Evolutionary conservation across 2,113 vertebrate species (phyloP), one percentile per base, ranked within the genome.

Genomic region (Pyrgilauda ruficollis): DNA sequence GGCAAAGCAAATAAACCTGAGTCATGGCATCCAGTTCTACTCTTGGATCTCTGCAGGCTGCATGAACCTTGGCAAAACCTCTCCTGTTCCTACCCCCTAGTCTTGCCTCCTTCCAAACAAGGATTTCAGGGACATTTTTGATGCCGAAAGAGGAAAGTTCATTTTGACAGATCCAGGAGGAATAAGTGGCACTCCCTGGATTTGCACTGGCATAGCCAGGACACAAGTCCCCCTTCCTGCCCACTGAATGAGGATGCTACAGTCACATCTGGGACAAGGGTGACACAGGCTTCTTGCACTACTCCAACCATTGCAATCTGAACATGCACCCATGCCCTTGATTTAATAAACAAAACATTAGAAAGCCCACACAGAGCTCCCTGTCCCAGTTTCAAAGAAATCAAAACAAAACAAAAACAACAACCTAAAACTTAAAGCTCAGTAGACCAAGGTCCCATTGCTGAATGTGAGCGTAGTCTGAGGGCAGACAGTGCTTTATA

Each of bases 401-500:
- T 11, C 4, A 37, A 79, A 58, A 3, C 37, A 24, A 59, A 89
- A 30, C 31, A 74, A 66, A 39, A 79, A 72, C n/a, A 44, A 4
- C 18, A 33, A 53, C 24, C 17, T 22, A 37, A 64, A 56, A 69
- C 55, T 50, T 62, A 74, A 94, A 94, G 76, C 22, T 95, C 96
- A 90, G 64, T 39, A 62, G 80, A 84, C 83, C 82, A 89, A 91
- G 89, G 70, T 28, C 30, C 64, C 53, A 81, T 49, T 33, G 63
- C 55, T 37, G 80, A 89, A n/a, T 61, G n/a, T 91, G 30, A 92
- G 56, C 6, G 0, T 61, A n/a, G 67, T 90, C 66, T 27, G 30
- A 66, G 86, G 47, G 80, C 76, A 93, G 79, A 66, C 49, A 59
- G 43, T 0, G 9, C 55, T 91, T 82, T 93, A 22, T 72, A 87